Evolutionary conservation across 64 coral and sea anemone species (phyloP), one percentile per base, ranked within the genome.

Genomic region (Montipora efflorescens): DNA sequence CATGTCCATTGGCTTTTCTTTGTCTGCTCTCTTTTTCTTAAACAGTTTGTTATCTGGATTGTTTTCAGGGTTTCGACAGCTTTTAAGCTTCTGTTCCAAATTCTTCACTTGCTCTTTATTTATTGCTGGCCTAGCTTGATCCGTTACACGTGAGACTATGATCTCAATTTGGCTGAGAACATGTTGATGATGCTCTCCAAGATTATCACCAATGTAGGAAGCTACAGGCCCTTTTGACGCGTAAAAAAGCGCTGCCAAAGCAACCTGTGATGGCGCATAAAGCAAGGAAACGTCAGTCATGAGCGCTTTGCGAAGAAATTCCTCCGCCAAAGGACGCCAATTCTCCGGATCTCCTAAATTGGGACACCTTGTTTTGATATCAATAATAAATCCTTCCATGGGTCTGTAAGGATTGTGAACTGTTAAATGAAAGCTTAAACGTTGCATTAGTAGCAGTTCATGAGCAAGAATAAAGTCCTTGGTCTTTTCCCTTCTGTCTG

Each of bases 341-440:
- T 75, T 94, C 11, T 99, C 98, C 13, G 96, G 93, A 75, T 89
- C 82, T 57, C 57, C 84, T 22, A 84, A 83, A 15, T 52, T 64
- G 46, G 81, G 76, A n/a, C 94, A 90, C 36, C 90, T 91, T 28
- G 95, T 99, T 73, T 99, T 99, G 8, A 96, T 47, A 75, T 99
- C 98, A 72, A 99, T 99, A 57, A 99, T 92, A 50, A 99, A 96
- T n/a, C 98, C 98, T 66, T 99, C 98, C 74, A 99, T 84, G 23
- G 98, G 95, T 47, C 98, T 87, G 47, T 94, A 96, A 5, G 98
- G 95, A 23, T 92, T 96, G 47, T 99, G 98, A 43, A 99, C 77
- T 15, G 95, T 99, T 18, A 99, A 74, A 80, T 99, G 95, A 86
- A 96, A 99, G 75, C 96, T 90, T 45, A 99, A 59, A n/a, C 74